Conservation (phyloP, 1,140 invertebrate genomes). For the Diachasma alloeum region DNA sequence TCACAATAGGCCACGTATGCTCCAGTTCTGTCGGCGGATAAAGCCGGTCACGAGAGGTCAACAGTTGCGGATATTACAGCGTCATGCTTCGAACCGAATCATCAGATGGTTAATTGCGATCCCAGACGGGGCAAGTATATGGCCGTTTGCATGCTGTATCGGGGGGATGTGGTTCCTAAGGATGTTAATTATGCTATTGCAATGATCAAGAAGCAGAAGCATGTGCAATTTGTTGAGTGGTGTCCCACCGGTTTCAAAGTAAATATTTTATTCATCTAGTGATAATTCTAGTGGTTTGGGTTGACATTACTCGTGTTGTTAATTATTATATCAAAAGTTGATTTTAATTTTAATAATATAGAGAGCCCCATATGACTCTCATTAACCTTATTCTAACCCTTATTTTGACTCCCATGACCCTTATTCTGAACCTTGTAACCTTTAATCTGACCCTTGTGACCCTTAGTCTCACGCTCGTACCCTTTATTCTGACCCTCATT, state of each 20-base stretch:
- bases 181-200: constrained; percentile 74
- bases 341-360: too few relatives aligned
- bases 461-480: too few relatives aligned
- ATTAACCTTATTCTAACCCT: too few relatives aligned
- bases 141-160: constrained; percentile 80
- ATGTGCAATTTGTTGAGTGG: constrained; percentile 72
- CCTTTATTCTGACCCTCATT: too few relatives aligned
- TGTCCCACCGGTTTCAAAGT: constrained; percentile 71
- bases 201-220: constrained; percentile 70
- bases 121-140: constrained; percentile 76
- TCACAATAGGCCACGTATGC: constrained; percentile 73
- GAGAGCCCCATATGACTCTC: too few relatives aligned
- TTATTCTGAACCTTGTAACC: too few relatives aligned
- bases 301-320: too few relatives aligned
- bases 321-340: too few relatives aligned
- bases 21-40: constrained; percentile 75
- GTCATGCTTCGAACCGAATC: constrained; percentile 80
- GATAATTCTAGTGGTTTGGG: too few relatives aligned
- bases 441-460: too few relatives aligned
- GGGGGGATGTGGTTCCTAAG: constrained; percentile 68
- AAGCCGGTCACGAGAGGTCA: constrained; percentile 76
- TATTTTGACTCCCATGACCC: too few relatives aligned
- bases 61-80: constrained; percentile 78
- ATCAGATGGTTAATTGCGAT: constrained; percentile 85
- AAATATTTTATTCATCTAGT: background rate